phyloP scores from a whole-genome alignment of 2,113 vertebrate species.

The Sceloporus undulatus region DNA sequence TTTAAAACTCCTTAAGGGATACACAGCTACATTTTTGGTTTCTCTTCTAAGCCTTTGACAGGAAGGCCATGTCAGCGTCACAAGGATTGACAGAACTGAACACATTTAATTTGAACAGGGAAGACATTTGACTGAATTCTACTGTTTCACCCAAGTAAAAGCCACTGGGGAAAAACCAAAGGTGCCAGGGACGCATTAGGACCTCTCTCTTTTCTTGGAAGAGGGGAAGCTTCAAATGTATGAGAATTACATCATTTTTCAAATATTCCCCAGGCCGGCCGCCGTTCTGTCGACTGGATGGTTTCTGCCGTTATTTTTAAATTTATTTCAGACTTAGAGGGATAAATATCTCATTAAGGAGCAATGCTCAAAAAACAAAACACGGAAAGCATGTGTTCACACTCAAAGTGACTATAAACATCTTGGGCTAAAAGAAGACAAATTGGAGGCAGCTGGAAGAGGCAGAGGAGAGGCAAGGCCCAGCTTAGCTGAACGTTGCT shows the following conservation, averaged over 20 bases:
- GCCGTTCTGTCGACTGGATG: constrained; percentile 45
- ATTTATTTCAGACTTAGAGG: constrained; percentile 63
- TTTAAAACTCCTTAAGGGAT: not conserved
- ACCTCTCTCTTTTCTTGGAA: not conserved
- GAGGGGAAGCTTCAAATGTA: not conserved
- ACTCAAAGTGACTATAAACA: constrained; percentile 61
- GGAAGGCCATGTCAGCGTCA: not conserved
- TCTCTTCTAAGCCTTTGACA: not conserved
- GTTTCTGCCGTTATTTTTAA: constrained; percentile 38
- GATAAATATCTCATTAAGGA: constrained; percentile 59
- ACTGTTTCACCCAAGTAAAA: too few species aligned
- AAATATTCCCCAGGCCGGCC: constrained; percentile 58
- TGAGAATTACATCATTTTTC: constrained; percentile 52
- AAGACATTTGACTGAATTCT: too few species aligned
- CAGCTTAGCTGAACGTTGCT: not conserved
- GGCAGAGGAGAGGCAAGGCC: too few species aligned
- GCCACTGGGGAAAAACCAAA: not conserved
- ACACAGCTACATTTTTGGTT: not conserved
- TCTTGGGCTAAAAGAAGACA: not conserved
- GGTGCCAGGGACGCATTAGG: not conserved
- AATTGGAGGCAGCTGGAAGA: not conserved
- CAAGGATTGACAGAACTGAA: not conserved
- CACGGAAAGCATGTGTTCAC: constrained; percentile 62
- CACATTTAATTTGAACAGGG: too few species aligned
- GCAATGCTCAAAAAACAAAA: constrained; percentile 17